phyloP scores from a whole-genome alignment of 2,113 vertebrate genomes.

The Chascanopsetta lugubris region DNA sequence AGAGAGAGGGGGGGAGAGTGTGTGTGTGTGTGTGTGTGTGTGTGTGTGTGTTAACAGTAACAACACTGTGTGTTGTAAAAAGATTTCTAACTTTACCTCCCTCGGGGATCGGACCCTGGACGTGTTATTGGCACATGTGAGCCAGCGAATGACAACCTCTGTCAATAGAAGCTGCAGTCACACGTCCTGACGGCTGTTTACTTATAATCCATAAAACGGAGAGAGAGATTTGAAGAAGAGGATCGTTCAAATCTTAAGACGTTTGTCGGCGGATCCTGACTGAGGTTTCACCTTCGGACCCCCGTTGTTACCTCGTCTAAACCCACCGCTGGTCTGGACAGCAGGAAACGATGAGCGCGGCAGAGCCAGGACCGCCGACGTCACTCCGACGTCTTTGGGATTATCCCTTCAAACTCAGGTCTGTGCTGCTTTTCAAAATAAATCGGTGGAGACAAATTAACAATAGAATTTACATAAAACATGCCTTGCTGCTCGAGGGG shows the following conservation, averaged over 20 bases:
- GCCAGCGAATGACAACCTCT: constrained; percentile 34
- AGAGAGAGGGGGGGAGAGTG: not conserved
- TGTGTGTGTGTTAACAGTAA: not conserved
- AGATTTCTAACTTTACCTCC: not conserved
- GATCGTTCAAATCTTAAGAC: too few relatives aligned
- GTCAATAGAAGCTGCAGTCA: constrained; percentile 31
- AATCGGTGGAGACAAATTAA: not conserved
- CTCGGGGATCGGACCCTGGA: constrained; percentile 3
- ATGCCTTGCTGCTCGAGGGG: too few relatives aligned
- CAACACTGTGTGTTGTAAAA: constrained; percentile 11
- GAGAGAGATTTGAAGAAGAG: not conserved
- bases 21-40: not conserved
- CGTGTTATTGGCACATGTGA: constrained; percentile 12
- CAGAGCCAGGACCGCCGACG: too few relatives aligned
- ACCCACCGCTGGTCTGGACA: too few relatives aligned
- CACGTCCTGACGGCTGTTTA: constrained; percentile 7
- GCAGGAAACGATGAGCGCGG: too few relatives aligned
- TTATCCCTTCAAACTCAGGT: too few relatives aligned
- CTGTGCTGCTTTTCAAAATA: too few relatives aligned
- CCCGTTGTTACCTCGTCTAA: too few relatives aligned
- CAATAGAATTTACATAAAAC: too few relatives aligned
- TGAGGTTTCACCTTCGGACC: too few relatives aligned
- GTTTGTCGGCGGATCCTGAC: too few relatives aligned
- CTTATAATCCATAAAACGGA: not conserved
- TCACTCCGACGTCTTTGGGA: too few relatives aligned